Evolutionary conservation across 2,797 vertebrate genomes (phyloP).

Genomic region (Mormyrops attenuatus): DNA sequence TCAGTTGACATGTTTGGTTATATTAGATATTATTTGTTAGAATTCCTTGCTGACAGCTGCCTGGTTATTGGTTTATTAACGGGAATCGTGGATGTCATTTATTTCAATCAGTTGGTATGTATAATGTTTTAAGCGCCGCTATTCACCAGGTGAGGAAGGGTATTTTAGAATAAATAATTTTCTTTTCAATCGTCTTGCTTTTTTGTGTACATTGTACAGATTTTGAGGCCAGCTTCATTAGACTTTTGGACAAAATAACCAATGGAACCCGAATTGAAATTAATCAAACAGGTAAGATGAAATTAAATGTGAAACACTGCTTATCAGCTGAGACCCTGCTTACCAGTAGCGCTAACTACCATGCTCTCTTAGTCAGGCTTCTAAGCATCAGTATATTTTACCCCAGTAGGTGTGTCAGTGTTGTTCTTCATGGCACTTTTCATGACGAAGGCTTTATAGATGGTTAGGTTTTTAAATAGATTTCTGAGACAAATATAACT

Average conservation of each 20-base stretch:
- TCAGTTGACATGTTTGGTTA: background rate
- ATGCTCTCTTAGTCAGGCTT: background rate
- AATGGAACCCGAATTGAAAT: constrained; percentile 95
- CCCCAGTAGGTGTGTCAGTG: background rate
- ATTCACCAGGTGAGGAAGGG: background rate
- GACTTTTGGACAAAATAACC: constrained; percentile 91
- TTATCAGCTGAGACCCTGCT: background rate
- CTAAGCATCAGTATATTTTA: background rate
- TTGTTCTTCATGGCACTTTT: background rate
- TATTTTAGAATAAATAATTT: background rate
- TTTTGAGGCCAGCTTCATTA: constrained; percentile 94
- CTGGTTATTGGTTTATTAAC: background rate
- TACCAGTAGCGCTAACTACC: background rate
- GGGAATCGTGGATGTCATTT: background rate
- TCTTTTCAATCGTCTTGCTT: constrained; percentile 4
- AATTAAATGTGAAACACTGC: background rate
- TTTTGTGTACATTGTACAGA: constrained; percentile 56
- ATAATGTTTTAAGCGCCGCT: background rate
- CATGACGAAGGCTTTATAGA: background rate
- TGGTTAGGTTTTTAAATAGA: background rate
- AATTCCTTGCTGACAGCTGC: background rate
- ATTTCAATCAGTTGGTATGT: background rate
- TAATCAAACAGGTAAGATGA: constrained; percentile 84
- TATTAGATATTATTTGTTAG: background rate
- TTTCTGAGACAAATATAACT: background rate